These are phyloP conservation scores for Sciurus vulgaris DNA, from an alignment of 2,797 vertebrate species.

Conservation along the genomic window DNA sequence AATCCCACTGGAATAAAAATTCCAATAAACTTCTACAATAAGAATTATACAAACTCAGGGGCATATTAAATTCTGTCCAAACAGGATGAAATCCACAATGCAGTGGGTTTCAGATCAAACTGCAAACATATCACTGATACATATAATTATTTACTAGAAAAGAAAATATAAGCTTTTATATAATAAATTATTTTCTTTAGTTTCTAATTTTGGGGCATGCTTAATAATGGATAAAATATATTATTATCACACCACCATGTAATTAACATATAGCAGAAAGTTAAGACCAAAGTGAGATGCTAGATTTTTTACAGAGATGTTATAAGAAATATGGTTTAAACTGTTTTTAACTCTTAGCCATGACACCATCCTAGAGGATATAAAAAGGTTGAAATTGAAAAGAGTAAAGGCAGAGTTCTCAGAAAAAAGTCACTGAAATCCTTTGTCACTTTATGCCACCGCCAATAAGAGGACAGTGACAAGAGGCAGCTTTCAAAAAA, in stretches of 20 bases:
- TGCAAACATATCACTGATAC: not conserved
- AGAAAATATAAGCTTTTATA: not conserved
- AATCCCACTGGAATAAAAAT: no score
- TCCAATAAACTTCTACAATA: not conserved
- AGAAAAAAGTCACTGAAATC: not conserved
- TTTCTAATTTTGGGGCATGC: not conserved
- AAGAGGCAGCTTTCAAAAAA: not conserved
- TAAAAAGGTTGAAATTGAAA: not conserved
- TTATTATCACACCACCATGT: not conserved
- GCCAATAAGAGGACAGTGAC: not conserved
- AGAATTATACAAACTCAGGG: not conserved
- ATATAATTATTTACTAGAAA: not conserved
- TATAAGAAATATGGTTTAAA: not conserved
- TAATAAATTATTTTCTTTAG: not conserved
- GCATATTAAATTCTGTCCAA: not conserved
- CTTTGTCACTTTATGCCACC: not conserved
- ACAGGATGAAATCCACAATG: not conserved
- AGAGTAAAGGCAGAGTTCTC: not conserved
- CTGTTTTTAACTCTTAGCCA: not conserved
- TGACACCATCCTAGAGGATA: not conserved
- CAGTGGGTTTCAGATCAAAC: constrained; percentile 1
- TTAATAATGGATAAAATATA: not conserved
- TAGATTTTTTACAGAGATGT: not conserved
- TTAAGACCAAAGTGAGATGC: not conserved
- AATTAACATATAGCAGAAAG: not conserved